phyloP scores from a whole-genome alignment of 92 coral and sea anemone genomes.

The Palythoa grandis region DNA sequence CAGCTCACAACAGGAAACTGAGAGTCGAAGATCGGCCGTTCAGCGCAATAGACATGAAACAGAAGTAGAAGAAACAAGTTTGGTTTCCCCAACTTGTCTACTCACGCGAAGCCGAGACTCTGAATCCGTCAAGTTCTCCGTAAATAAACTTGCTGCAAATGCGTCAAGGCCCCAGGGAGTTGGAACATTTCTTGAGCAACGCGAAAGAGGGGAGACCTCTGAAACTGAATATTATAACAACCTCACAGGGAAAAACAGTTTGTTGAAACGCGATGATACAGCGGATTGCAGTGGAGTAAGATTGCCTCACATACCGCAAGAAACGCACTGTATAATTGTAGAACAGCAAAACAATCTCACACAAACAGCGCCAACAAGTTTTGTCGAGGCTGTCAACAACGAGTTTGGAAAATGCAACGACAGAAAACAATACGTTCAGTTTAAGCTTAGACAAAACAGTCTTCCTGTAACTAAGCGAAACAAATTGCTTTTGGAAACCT shows the following conservation, averaged over 20 bases:
- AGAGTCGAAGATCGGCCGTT: neutral
- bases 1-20: neutral
- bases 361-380: neutral
- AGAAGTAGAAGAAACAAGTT: neutral
- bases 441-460: neutral
- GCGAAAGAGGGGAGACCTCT: neutral
- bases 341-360: neutral
- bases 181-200: neutral
- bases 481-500: neutral
- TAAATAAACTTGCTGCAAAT: constrained; percentile 1
- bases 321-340: neutral
- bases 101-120: neutral
- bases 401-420: neutral
- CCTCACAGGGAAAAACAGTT: neutral
- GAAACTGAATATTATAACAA: neutral
- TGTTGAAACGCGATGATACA: neutral
- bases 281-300: neutral
- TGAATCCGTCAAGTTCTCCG: neutral
- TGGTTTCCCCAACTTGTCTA: neutral
- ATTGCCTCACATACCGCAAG: neutral
- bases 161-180: neutral
- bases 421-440: neutral
- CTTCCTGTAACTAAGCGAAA: neutral
- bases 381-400: neutral
- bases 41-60: neutral